Evolutionary conservation across 2,888 invertebrate species (phyloP).

Genomic region (Limnephilus rhombicus): DNA sequence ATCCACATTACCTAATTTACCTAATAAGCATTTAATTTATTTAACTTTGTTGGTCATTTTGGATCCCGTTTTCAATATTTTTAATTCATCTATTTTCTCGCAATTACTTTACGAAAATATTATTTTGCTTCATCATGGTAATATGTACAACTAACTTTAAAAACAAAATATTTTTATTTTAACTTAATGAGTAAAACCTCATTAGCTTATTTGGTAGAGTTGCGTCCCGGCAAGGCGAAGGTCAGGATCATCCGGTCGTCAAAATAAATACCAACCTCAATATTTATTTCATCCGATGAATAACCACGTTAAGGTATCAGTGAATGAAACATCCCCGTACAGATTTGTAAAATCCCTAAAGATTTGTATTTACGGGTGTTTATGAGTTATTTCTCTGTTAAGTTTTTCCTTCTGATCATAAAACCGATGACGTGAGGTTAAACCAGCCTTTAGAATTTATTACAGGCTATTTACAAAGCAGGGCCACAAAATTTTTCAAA

Average conservation of each 20-base stretch:
- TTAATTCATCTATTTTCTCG: no score
- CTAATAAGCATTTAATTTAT: no score
- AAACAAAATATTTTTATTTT: no score
- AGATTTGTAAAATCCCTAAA: conserved; percentile 7
- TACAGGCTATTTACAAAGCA: background rate
- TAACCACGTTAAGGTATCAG: conserved; percentile 11
- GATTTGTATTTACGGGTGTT: conserved; percentile 26
- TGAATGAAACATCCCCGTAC: conserved; percentile 30
- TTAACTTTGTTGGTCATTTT: no score
- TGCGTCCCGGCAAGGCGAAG: no score
- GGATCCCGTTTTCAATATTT: no score
- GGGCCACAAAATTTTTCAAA: background rate
- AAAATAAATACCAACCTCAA: background rate
- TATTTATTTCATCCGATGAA: background rate
- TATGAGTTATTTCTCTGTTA: background rate
- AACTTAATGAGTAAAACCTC: no score
- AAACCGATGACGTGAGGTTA: background rate
- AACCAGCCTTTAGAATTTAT: background rate
- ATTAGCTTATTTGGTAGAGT: no score
- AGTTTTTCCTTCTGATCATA: background rate
- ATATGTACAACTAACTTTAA: no score
- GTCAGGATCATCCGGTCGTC: background rate
- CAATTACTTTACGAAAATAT: no score
- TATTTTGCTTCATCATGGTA: no score
- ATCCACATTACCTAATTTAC: no score